Conservation (phyloP, 2,888 invertebrate species). For the Dyspetes luteomarginatus region DNA sequence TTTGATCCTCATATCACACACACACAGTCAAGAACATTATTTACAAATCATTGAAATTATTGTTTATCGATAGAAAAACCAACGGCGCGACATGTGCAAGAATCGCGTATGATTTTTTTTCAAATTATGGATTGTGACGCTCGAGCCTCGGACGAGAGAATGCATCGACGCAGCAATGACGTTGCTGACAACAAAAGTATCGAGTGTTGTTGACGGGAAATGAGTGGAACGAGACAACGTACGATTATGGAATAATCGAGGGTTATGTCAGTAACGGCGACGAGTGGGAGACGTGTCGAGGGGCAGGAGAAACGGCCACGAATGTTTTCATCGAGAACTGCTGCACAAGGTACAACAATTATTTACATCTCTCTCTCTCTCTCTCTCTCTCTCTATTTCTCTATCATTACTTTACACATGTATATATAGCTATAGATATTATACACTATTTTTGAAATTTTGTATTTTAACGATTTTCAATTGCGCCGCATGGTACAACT, state of each 20-base stretch:
- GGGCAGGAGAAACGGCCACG: constrained; percentile 23
- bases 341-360: constrained; percentile 48
- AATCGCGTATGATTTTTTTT: no score
- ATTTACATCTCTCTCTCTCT: constrained; percentile 1
- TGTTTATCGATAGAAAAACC: no score
- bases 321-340: constrained; percentile 51
- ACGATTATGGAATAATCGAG: constrained; percentile 53
- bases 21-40: no score
- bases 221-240: constrained; percentile 14
- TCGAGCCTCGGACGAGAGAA: no score
- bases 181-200: constrained; percentile 20
- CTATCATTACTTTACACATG: no score
- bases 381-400: no score
- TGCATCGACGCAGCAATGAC: neutral
- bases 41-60: no score
- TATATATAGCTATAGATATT: no score
- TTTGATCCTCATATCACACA: no score
- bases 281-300: constrained; percentile 11
- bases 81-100: no score
- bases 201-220: constrained; percentile 21
- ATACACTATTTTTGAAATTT: no score
- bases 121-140: no score
- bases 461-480: neutral
- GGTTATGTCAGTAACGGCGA: constrained; percentile 47
- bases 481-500: neutral